These are phyloP conservation scores for Chalcosyrphus nemorum DNA, from an alignment of 2,888 invertebrate species.

Conservation along the genomic window DNA sequence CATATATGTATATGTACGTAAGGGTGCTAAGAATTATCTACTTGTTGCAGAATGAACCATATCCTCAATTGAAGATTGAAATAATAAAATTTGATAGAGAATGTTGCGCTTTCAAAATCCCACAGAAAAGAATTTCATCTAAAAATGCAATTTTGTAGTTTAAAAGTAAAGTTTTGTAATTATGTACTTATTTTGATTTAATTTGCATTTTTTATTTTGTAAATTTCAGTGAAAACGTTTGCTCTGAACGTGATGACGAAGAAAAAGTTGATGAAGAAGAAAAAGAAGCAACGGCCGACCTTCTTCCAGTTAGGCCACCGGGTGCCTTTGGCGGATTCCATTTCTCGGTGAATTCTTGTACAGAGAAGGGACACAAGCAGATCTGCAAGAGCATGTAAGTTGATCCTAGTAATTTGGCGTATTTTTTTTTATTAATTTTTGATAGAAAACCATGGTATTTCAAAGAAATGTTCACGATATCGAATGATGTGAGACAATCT, in stretches of 20 bases:
- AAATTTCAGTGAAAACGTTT: conserved; percentile 84
- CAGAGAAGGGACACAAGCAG: conserved; percentile 81
- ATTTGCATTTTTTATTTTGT: conserved; percentile 14
- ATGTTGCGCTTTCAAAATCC: conserved; percentile 20
- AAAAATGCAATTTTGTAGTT: neutral
- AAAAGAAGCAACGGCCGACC: conserved; percentile 65
- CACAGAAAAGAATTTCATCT: neutral
- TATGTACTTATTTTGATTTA: too few species aligned
- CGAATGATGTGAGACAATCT: neutral
- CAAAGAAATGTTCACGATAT: neutral
- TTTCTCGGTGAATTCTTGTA: conserved; percentile 81
- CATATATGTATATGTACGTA: too few species aligned
- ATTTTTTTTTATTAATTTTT: neutral
- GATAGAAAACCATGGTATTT: neutral
- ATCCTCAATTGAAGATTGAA: conserved; percentile 65
- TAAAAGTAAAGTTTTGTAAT: too few species aligned
- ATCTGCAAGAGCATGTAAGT: conserved; percentile 82
- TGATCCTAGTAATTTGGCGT: neutral
- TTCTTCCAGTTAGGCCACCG: conserved; percentile 23
- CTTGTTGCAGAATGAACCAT: conserved; percentile 62
- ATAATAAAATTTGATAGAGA: conserved; percentile 28
- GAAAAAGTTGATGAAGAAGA: conserved; percentile 74
- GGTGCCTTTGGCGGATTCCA: conserved; percentile 78
- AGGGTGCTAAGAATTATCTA: conserved; percentile 55
- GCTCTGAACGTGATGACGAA: conserved; percentile 83